A percentile compares a stretch with the other conserved stretches of the same genome.
These are phyloP conservation scores for Philopedon plagiatum DNA, from an alignment of 2,888 invertebrate genomes.

Conservation along the genomic window DNA sequence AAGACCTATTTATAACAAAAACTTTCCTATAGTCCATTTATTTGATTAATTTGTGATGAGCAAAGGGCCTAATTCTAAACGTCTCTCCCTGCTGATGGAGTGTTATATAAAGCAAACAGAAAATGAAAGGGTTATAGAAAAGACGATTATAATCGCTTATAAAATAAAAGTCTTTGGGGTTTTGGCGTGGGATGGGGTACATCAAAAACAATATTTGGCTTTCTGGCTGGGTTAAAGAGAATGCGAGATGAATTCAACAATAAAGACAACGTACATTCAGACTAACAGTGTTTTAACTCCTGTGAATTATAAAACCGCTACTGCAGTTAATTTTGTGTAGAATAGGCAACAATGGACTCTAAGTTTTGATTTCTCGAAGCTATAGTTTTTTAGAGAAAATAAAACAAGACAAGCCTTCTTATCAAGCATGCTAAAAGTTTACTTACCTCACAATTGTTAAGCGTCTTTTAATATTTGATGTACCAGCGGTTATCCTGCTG, in stretches of 20 bases:
- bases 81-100: slow-evolving; percentile 46
- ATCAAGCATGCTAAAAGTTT: too few relatives aligned
- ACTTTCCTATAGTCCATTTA: slow-evolving; percentile 25
- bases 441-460: too few relatives aligned
- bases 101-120: slow-evolving; percentile 52
- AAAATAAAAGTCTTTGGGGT: slow-evolving; percentile 52
- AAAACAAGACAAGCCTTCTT: too few relatives aligned
- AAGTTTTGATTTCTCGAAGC: too few relatives aligned
- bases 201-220: not conserved
- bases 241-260: not conserved
- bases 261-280: too few relatives aligned
- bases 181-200: not conserved
- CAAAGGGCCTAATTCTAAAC: slow-evolving; percentile 18
- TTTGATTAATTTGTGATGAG: slow-evolving; percentile 33
- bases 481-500: too few relatives aligned
- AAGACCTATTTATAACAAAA: slow-evolving; percentile 31
- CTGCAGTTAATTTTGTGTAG: too few relatives aligned
- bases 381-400: too few relatives aligned
- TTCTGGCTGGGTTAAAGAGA: not conserved
- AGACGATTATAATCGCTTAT: slow-evolving; percentile 57
- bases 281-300: too few relatives aligned
- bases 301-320: too few relatives aligned
- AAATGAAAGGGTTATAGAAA: slow-evolving; percentile 57
- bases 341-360: too few relatives aligned
- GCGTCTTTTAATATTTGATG: too few relatives aligned